Evolutionary conservation across 1,140 invertebrate genomes (phyloP).

Genomic region (Parapsyche elsis): DNA sequence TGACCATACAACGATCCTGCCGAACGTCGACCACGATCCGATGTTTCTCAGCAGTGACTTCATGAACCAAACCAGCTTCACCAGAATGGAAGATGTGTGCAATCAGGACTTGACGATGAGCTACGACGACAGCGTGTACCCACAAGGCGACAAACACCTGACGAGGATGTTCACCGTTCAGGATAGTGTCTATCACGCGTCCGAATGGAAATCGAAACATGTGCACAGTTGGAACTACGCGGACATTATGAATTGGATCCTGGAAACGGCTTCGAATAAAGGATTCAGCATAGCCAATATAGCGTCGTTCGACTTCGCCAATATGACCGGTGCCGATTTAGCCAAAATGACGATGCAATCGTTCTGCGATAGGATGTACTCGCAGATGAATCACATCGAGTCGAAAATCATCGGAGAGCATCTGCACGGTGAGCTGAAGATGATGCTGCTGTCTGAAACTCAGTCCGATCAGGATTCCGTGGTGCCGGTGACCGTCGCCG

Average conservation of each 20-base stretch:
- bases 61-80: neutral
- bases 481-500: constrained; percentile 34
- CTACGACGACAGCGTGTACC: neutral
- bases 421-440: constrained; percentile 34
- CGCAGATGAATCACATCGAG: neutral
- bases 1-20: neutral
- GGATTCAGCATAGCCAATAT: constrained; percentile 15
- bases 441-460: neutral
- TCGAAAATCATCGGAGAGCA: neutral
- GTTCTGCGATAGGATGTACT: constrained; percentile 37
- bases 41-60: neutral
- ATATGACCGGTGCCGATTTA: constrained; percentile 36
- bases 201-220: constrained; percentile 39
- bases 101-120: neutral
- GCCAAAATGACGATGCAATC: constrained; percentile 26
- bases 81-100: neutral
- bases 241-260: constrained; percentile 44
- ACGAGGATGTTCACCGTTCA: neutral
- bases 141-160: constrained; percentile 7
- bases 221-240: constrained; percentile 31
- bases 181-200: neutral
- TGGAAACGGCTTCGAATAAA: constrained; percentile 26
- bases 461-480: constrained; percentile 24
- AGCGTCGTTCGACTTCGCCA: constrained; percentile 17
- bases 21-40: neutral